These are phyloP conservation scores for Peromyscus aztecus DNA, from an alignment of 2,797 vertebrate species.

Conservation along the genomic window DNA sequence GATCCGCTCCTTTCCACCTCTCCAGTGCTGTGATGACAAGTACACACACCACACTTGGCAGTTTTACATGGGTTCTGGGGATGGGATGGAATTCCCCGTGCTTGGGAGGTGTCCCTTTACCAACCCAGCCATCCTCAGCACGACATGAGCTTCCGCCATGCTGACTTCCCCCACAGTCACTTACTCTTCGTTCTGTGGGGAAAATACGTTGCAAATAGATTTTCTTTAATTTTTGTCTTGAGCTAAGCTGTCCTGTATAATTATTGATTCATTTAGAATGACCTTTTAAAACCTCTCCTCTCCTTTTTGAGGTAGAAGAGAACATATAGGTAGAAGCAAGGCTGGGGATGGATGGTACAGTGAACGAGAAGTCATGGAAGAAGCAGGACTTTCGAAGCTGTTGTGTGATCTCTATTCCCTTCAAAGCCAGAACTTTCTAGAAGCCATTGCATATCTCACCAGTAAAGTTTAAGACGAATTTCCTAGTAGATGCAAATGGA, in stretches of 20 bases:
- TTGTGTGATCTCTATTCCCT: background rate
- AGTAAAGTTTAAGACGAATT: background rate
- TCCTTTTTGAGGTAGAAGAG: background rate
- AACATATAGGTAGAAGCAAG: background rate
- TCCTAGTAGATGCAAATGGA: conserved; percentile 9
- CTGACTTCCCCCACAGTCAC: background rate
- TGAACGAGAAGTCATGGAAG: background rate
- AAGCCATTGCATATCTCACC: background rate
- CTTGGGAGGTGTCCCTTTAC: background rate
- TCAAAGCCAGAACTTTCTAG: background rate
- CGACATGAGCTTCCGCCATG: background rate
- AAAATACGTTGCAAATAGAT: background rate
- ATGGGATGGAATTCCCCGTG: too few species aligned
- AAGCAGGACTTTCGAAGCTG: background rate
- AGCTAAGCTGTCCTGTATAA: background rate
- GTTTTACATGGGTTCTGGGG: background rate
- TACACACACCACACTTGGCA: background rate
- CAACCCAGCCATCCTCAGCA: too few species aligned
- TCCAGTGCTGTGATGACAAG: background rate
- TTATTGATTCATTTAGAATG: conserved; percentile 28
- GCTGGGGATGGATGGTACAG: background rate
- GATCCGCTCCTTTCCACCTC: background rate
- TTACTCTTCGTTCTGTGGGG: background rate
- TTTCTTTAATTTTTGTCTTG: background rate
- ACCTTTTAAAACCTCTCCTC: background rate